A percentile compares a stretch with the other conserved stretches of the same genome.
phyloP scores from a whole-genome alignment of 2,888 invertebrate genomes.

The Xiphydria camelus region DNA sequence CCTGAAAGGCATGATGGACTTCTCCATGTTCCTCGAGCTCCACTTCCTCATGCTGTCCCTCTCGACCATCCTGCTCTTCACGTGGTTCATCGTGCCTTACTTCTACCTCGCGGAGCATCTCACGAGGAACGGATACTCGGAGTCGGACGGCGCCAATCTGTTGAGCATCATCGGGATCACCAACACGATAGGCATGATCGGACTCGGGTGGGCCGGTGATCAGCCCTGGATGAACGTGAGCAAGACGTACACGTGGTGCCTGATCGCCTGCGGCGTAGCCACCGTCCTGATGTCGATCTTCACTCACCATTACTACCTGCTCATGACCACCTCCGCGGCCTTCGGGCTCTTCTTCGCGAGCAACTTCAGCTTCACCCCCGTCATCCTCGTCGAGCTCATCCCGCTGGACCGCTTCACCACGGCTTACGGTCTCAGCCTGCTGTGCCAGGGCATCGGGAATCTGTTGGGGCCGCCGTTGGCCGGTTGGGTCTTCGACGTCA shows the following conservation, averaged over 20 bases:
- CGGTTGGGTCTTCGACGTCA: constrained; percentile 74
- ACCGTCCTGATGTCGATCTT: constrained; percentile 66
- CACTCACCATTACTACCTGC: constrained; percentile 59
- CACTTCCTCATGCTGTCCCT: constrained; percentile 81
- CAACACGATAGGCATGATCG: constrained; percentile 88
- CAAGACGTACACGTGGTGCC: constrained; percentile 79
- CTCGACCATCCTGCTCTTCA: constrained; percentile 86
- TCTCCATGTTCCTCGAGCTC: constrained; percentile 74
- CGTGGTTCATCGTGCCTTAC: constrained; percentile 95
- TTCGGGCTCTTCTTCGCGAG: constrained; percentile 93
- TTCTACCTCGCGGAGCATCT: constrained; percentile 89
- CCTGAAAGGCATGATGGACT: constrained; percentile 76
- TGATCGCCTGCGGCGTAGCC: constrained; percentile 69
- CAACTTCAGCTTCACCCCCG: constrained; percentile 88
- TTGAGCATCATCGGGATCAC: constrained; percentile 86
- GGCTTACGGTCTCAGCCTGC: constrained; percentile 85
- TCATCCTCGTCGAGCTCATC: constrained; percentile 84
- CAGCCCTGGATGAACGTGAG: constrained; percentile 80
- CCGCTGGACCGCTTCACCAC: constrained; percentile 89
- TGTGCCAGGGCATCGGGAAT: constrained; percentile 92
- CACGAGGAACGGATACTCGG: constrained; percentile 69
- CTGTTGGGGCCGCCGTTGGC: constrained; percentile 90
- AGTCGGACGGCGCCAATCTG: constrained; percentile 76
- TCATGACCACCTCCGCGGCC: constrained; percentile 63
- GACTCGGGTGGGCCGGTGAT: constrained; percentile 89